These are phyloP conservation scores for Verasper variegatus DNA, from an alignment of 2,113 vertebrate genomes.

Conservation along the genomic window DNA sequence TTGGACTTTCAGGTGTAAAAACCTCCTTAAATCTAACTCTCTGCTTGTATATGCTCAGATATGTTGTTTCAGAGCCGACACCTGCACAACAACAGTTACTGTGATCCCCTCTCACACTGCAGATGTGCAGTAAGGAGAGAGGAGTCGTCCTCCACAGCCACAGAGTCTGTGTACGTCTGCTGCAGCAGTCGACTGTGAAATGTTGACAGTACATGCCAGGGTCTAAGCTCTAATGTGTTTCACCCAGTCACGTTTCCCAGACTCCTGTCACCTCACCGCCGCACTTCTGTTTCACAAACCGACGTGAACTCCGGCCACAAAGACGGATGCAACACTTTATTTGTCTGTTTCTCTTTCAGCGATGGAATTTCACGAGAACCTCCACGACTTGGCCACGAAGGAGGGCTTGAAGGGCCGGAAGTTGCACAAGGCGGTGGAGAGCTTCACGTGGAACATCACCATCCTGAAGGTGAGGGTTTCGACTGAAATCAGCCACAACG, in stretches of 20 bases:
- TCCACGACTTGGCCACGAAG: slow-evolving; percentile 90
- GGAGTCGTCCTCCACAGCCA: neutral
- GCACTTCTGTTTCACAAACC: slow-evolving; percentile 20
- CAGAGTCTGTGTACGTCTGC: neutral
- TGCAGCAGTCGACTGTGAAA: slow-evolving; percentile 30
- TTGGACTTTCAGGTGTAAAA: too few species aligned
- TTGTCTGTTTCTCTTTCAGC: slow-evolving; percentile 76
- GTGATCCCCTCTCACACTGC: neutral
- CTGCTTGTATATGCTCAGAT: too few species aligned
- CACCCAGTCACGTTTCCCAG: neutral
- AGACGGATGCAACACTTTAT: neutral
- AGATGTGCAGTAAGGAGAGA: neutral
- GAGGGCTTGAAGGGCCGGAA: slow-evolving; percentile 97
- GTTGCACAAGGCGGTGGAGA: slow-evolving; percentile 94
- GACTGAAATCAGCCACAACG: neutral
- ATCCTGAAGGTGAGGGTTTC: slow-evolving; percentile 90
- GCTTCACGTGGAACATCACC: slow-evolving; percentile 99
- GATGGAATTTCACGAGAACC: slow-evolving; percentile 97
- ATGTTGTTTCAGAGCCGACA: too few species aligned
- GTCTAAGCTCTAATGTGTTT: slow-evolving; percentile 36
- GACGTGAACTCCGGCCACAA: neutral
- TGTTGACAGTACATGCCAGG: slow-evolving; percentile 30
- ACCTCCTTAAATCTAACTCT: too few species aligned
- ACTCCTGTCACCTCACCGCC: slow-evolving; percentile 22
- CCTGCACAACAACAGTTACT: neutral